These are phyloP conservation scores for Synaphobranchus kaupii DNA, from an alignment of 2,797 vertebrate genomes.

Conservation along the genomic window DNA sequence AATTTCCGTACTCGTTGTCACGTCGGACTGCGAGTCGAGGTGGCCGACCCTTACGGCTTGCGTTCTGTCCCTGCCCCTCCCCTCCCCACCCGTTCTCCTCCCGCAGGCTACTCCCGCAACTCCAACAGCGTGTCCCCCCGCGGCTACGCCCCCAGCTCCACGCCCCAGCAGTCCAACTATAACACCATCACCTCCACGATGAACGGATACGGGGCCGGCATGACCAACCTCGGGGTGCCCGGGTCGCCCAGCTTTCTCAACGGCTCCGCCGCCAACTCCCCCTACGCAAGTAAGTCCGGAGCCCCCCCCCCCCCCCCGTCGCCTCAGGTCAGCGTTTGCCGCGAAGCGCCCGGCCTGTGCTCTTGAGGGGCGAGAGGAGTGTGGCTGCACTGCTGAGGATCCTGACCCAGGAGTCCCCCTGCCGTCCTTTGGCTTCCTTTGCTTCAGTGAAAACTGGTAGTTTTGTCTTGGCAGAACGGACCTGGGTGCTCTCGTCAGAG, in stretches of 20 bases:
- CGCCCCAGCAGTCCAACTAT: constrained; percentile 89
- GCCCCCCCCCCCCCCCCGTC: background rate
- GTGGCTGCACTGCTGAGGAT: background rate
- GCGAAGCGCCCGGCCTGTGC: background rate
- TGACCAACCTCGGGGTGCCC: constrained; percentile 88
- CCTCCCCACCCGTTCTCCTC: background rate
- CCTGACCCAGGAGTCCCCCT: background rate
- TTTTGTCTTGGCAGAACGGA: background rate
- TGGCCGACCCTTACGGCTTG: constrained; percentile 19
- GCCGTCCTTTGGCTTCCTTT: background rate
- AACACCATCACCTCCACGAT: constrained; percentile 84
- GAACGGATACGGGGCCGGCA: constrained; percentile 83
- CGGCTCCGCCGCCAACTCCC: constrained; percentile 88
- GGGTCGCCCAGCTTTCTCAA: constrained; percentile 94
- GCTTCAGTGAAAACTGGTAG: background rate
- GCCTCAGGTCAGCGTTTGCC: background rate
- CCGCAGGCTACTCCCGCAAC: constrained; percentile 85
- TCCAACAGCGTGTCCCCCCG: constrained; percentile 85
- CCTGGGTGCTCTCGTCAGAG: background rate
- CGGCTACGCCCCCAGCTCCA: constrained; percentile 87
- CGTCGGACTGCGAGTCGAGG: background rate
- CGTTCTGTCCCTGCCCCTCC: background rate
- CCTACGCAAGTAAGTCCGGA: constrained; percentile 89
- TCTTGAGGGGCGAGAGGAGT: background rate
- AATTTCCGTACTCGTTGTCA: constrained; percentile 1